These are phyloP conservation scores for Elachura formosa DNA, from an alignment of 2,113 vertebrate genomes.

Conservation along the genomic window DNA sequence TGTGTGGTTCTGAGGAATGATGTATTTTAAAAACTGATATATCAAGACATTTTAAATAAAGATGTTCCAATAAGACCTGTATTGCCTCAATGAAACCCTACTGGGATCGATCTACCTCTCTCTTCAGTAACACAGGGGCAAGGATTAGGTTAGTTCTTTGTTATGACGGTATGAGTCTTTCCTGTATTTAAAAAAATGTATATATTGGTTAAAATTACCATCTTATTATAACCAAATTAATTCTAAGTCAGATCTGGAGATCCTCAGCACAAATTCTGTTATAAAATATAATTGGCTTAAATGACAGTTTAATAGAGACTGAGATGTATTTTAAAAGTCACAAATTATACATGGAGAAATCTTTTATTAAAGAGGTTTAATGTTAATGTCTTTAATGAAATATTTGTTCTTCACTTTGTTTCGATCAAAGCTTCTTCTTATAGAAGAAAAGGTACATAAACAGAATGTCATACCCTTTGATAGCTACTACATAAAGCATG, in stretches of 20 bases:
- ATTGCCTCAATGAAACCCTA: neutral
- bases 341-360: neutral
- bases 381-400: neutral
- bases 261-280: neutral
- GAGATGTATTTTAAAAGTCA: neutral
- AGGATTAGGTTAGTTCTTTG: neutral
- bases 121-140: neutral
- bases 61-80: neutral
- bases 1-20: conserved; percentile 40
- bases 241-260: neutral
- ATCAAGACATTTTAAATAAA: conserved; percentile 28
- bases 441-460: neutral
- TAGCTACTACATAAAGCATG: neutral
- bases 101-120: neutral
- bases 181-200: neutral
- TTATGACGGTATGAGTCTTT: neutral
- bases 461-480: neutral
- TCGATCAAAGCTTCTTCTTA: neutral
- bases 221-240: neutral
- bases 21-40: conserved; percentile 53
- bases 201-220: neutral
- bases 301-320: neutral
- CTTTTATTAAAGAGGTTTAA: neutral
- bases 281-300: neutral
- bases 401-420: neutral